Evolutionary conservation across 1,140 invertebrate species (phyloP), one percentile per base, ranked within the genome.

Genomic region (Drosophila setifemur): DNA sequence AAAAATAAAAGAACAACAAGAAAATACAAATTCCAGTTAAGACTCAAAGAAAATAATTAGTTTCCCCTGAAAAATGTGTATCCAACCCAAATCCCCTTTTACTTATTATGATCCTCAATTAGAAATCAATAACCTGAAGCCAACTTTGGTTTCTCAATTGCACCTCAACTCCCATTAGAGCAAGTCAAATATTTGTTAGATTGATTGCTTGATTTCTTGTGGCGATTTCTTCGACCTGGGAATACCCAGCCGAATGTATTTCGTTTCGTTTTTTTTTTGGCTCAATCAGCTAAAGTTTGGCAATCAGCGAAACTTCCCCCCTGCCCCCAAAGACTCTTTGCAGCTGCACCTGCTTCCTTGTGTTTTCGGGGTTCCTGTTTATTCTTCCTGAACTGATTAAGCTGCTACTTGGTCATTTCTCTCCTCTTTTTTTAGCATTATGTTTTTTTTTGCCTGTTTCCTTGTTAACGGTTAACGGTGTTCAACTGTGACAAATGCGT

Each of bases 401-500:
- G 79, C 74, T 83, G 79, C 68, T 64, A 40, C 58, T 33, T 55
- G 25, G 43, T 37, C 57, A 49, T 49, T 63, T 64, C 16, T 37
- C 40, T 18, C 29, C 5, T 19, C 8, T 26, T 18, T 37, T 43
- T 61, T 37, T 11, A n/a, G n/a, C n/a, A n/a, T n/a, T n/a, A n/a
- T n/a, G n/a, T 43, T 6, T 11, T 11, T 25, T 63, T 35, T 63
- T 58, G 60, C 58, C n/a, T 47, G 45, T 43, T 50, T 35, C 70
- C 57, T 78, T 85, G 79, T 83, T 83, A 83, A 85, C 79, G 74
- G 79, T 83, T 83, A 83, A 72, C 79, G 74, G 73, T 81, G 81
- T 83, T 83, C 74, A 83, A 83, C 79, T 83, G 79, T 85, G 79
- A 83, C 79, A 83, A 83, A 83, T 83, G 79, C 78, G 54, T 78